A percentile compares a stretch with the other conserved stretches of the same genome.
phyloP scores from a whole-genome alignment of 2,797 vertebrate species.

The Gymnothorax javanicus region DNA sequence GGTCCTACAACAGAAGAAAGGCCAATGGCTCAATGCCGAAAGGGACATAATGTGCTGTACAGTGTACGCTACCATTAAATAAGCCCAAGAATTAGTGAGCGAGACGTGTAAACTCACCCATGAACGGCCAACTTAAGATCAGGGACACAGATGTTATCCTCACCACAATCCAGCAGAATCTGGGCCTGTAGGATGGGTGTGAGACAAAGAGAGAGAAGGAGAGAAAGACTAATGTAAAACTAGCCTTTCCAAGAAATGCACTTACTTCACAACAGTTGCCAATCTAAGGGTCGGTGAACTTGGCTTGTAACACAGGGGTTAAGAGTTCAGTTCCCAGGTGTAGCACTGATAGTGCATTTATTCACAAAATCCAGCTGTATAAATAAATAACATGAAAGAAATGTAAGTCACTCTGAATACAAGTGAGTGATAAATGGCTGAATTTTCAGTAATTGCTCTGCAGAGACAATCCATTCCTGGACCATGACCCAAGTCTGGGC shows the following conservation, averaged over 20 bases:
- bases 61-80: not conserved
- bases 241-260: not conserved
- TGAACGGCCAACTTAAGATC: slow-evolving; percentile 85
- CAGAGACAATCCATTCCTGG: not conserved
- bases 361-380: not conserved
- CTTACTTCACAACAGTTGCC: not conserved
- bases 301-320: not conserved
- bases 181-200: slow-evolving; percentile 76
- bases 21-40: not conserved
- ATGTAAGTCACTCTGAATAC: not conserved
- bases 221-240: not conserved
- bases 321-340: not conserved
- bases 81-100: not conserved
- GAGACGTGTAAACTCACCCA: slow-evolving; percentile 71
- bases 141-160: slow-evolving; percentile 93
- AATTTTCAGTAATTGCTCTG: not conserved
- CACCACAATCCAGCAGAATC: slow-evolving; percentile 90
- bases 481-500: not conserved
- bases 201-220: slow-evolving; percentile 13
- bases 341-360: not conserved
- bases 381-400: not conserved
- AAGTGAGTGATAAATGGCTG: not conserved
- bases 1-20: not conserved
- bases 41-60: not conserved
- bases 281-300: not conserved